phyloP scores from a whole-genome alignment of 2,888 invertebrate genomes.

The Cacoxenus indagator region DNA sequence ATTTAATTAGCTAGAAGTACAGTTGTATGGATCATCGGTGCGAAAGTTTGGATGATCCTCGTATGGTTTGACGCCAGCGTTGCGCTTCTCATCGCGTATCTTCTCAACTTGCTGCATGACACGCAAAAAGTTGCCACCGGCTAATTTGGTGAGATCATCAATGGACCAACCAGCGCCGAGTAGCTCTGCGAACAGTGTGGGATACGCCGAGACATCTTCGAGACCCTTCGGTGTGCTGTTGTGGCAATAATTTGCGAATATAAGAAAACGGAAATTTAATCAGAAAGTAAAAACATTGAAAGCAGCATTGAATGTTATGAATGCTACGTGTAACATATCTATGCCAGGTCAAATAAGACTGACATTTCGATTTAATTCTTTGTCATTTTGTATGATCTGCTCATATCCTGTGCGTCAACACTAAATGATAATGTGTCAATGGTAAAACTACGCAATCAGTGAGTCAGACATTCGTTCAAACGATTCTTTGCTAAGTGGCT shows the following conservation, averaged over 20 bases:
- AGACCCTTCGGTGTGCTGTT: slow-evolving; percentile 87
- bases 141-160: slow-evolving; percentile 83
- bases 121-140: slow-evolving; percentile 82
- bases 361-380: neutral
- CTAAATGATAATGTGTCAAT: neutral
- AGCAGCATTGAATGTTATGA: neutral
- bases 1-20: slow-evolving; percentile 70
- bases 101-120: slow-evolving; percentile 78
- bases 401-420: neutral
- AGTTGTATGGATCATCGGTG: slow-evolving; percentile 70
- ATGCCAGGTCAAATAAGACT: neutral
- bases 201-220: slow-evolving; percentile 85
- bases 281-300: neutral
- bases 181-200: slow-evolving; percentile 82
- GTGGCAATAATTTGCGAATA: no score
- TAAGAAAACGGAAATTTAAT: slow-evolving; percentile 10
- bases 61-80: slow-evolving; percentile 80
- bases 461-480: neutral
- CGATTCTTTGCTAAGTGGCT: neutral
- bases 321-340: neutral
- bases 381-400: neutral
- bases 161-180: slow-evolving; percentile 85
- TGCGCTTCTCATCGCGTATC: slow-evolving; percentile 79
- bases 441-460: neutral
- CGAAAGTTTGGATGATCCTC: slow-evolving; percentile 76